phyloP scores from a whole-genome alignment of 2,797 vertebrate genomes.

The Glossophaga mutica region DNA sequence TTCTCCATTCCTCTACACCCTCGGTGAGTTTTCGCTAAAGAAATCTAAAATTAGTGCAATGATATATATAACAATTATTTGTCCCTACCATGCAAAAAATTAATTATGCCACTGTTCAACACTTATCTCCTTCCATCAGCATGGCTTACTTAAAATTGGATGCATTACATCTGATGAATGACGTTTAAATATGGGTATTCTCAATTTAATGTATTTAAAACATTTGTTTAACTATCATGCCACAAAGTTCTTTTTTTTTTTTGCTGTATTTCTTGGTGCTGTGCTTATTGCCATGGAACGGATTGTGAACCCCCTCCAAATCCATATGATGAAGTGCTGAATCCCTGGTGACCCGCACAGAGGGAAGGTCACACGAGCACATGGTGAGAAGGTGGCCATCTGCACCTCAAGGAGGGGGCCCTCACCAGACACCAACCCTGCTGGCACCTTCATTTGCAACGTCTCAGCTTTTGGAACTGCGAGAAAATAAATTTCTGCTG shows the following conservation, averaged over 20 bases:
- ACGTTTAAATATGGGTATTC: background rate
- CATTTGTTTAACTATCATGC: background rate
- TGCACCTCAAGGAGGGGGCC: background rate
- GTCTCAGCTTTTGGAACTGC: background rate
- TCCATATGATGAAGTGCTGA: background rate
- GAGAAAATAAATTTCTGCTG: background rate
- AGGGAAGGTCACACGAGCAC: background rate
- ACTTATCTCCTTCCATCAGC: background rate
- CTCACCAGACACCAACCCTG: background rate
- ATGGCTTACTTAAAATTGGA: slow-evolving; percentile 13
- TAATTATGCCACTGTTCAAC: background rate
- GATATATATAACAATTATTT: background rate
- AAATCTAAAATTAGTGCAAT: slow-evolving; percentile 4
- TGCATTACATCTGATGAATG: background rate
- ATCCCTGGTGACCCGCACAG: background rate
- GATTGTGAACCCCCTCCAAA: background rate
- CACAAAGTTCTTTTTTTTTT: background rate
- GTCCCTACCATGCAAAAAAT: background rate
- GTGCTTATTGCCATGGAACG: background rate
- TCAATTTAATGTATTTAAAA: slow-evolving; percentile 5
- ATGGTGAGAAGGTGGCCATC: background rate
- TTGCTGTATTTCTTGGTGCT: background rate
- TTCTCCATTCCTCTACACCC: background rate
- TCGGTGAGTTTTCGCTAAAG: background rate
- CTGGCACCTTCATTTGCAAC: background rate